Evolutionary conservation across 2,888 invertebrate genomes (phyloP), one percentile per base, ranked within the genome.

Genomic region (Andrena minutula): DNA sequence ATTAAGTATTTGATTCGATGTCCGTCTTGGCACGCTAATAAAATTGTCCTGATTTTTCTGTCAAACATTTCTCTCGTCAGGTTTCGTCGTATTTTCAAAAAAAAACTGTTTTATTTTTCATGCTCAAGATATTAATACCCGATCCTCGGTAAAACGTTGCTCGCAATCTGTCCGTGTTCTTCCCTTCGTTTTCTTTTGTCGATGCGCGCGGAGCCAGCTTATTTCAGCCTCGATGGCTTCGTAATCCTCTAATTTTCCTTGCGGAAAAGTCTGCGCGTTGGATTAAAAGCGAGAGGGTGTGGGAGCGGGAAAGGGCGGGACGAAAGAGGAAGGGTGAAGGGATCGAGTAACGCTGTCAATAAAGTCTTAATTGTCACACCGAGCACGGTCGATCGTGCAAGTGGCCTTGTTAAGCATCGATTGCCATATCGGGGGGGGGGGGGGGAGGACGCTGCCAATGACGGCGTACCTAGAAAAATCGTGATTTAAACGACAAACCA

Each of bases 171-270:
- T 85, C 81, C 66, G 66, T 71, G 20, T 77, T 74, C 83, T 86
- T 81, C 73, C 75, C 71, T 74, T 75, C n/a, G 69, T 75, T 84
- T 79, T 86, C 68, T 78, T 69, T 76, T 70, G 70, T 82, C 58
- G 70, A 73, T 68, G 72, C 63, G 28, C 64, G 41, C 66, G 75
- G 61, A 69, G 75, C 51, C 79, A 64, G 87, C 86, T 89, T 89
- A 88, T 88, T 90, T 83, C 81, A 72, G 81, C 84, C 80, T 79
- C 79, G 83, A 86, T 71, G 83, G 82, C 81, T 83, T 74, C 83
- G 87, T 85, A 89, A 86, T 89, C 90, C 89, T 86, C 85, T 88
- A 90, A 92, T 91, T 92, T 92, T 87, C 88, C 89, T 81, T 83
- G 84, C 51, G 75, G 66, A 66, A 71, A 78, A 70, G 65, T 69